Evolutionary conservation across 2,113 vertebrate species (phyloP).

Genomic region (Bos indicus): DNA sequence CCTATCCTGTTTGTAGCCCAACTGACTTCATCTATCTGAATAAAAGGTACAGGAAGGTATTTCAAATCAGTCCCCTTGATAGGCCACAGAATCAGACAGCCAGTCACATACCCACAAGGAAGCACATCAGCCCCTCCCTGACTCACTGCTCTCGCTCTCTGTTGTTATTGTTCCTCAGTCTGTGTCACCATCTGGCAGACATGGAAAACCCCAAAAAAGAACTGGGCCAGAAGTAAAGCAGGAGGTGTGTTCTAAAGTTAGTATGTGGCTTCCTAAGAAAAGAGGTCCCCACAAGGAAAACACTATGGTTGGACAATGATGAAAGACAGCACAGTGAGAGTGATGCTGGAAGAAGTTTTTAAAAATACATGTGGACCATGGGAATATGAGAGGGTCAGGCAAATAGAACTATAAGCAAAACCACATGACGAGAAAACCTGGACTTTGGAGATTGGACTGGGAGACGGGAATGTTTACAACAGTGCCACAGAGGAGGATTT

Average conservation of each 20-base stretch:
- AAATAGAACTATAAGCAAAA: background rate
- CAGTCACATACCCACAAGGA: background rate
- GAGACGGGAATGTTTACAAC: background rate
- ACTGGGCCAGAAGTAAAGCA: background rate
- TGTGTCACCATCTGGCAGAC: background rate
- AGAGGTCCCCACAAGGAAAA: background rate
- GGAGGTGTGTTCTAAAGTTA: background rate
- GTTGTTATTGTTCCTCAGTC: background rate
- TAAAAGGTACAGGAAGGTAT: background rate
- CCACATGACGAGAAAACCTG: background rate
- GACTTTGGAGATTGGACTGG: background rate
- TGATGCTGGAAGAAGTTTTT: background rate
- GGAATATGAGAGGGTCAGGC: background rate
- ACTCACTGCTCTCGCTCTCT: background rate
- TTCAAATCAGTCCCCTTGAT: background rate
- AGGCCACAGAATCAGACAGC: background rate
- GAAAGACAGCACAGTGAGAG: background rate
- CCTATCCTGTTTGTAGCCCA: background rate
- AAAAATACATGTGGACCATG: background rate
- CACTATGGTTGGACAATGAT: background rate
- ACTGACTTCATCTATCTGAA: background rate
- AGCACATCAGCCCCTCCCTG: background rate
- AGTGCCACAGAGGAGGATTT: background rate
- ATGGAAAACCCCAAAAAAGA: background rate
- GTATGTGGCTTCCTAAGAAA: background rate